Base-by-base conservation (phyloP, 2,797 vertebrate species). In the Hipposideros larvatus region DNA sequence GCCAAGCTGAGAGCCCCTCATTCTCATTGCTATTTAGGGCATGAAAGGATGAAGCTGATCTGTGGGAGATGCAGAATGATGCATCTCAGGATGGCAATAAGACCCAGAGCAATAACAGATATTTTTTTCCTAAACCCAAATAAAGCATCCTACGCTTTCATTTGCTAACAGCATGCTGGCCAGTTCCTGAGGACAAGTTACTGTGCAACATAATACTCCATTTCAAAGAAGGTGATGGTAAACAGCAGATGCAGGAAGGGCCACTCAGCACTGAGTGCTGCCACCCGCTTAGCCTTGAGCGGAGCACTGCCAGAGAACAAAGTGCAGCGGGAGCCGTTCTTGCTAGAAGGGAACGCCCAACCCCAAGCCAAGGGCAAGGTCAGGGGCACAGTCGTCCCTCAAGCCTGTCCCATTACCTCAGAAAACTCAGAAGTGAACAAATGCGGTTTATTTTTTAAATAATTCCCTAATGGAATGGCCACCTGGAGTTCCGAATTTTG, bases 31-130 rank as follows among this genome's bases (percentile, higher is more conserved):
- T 94, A 90, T 96, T 97, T 93, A 87, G 59, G 55, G 48, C 41
- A 96, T 80, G 55, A 94, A 95, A 96, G 78, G 57, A 91, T 18
- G 28, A 10, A 71, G 78, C 46, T 34, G 70, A 51, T 65, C 87
- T 57, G 28, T 77, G 85, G 85, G 85, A 90, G 65, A 95, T 31
- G 31, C 4, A 55, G 59, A 55, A 73, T 88, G 70, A 87, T 65
- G n/a, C 66, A 92, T 92, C 93, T 95, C 43, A 80, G 66, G 71
- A 79, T 91, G 63, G 92, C 55, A 73, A 74, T 87, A 94, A 87
- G 31, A 88, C 46, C 68, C 78, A 68, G 3, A 37, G 14, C 70
- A 84, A 68, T 73, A 78, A 73, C 16, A 78, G 46, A 37, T 34
- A 31, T 55, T 80, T 90, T 55, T 63, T 59, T 22, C 31, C 53